Base-by-base conservation (phyloP, 2,113 vertebrate species). In the Chamaea fasciata region DNA sequence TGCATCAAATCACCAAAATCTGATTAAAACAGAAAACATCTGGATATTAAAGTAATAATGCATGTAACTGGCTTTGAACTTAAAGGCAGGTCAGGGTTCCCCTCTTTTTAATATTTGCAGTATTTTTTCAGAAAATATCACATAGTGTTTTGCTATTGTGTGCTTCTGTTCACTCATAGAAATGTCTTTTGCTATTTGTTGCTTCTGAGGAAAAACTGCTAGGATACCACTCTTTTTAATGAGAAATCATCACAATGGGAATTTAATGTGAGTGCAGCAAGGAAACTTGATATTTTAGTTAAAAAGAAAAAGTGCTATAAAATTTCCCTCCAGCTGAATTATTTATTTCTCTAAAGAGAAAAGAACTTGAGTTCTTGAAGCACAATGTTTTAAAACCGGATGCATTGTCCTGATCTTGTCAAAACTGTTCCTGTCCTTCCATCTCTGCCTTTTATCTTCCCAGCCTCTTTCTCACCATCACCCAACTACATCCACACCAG, bases 11-110 rank as follows among this genome's bases (percentile, higher is more conserved):
- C 21, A 75, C 39, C 39, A 93, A 87, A 94, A 89, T 83, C 90
- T 95, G 81, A 96, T 88, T 95, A 91, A 90, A 86, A 76, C 31
- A 24, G 53, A 84, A 92, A 88, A 89, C 69, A 83, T 76, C 75
- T 93, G 86, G 67, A 81, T 83, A 70, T 33, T 57, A 60, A 92
- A 56, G 16, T 33, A 77, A 47, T 22, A 50, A 82, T 33, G 21
- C 21, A 22, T 50, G 26, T 87, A 76, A 77, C 50, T 80, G 68
- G 50, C 46, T 91, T 89, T 78, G 33, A 90, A 80, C 15, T 57
- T 46, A 83, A 83, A 68, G 74, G 35, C 11, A 62, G 23, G 24
- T 71, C 41, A 89, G 33, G 11, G 19, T 31, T 70, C 55, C 26
- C 8, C 15, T 55, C 15, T 42, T 94, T 69, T 27, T 18, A 89